Evolutionary conservation across 1,140 invertebrate species (phyloP), one percentile per base, ranked within the genome.

Genomic region (Pseudoatta argentina): DNA sequence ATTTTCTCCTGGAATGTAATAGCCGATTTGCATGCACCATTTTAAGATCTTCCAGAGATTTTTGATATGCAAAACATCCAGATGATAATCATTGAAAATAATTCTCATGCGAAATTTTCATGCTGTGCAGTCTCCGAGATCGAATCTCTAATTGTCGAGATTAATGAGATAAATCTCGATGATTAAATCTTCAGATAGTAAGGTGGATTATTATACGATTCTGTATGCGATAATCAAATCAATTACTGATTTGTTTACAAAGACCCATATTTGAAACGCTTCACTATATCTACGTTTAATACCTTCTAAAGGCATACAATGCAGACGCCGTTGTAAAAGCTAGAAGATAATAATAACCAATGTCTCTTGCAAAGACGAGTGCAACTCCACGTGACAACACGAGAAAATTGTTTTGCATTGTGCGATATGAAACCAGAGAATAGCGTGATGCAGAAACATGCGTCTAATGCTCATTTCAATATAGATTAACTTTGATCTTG

Each of bases 291-390:
- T 18, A 64, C 24, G 39, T 21, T 63, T 24, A 27, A 64, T 48
- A 63, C 39, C 34, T 77, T 77, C 3, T 48, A 55, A 75, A 59
- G 7, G 12, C 14, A 10, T 27, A 44, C 18, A 64, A 77, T 61
- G 34, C 59, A 61, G 16, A 24, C 6, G 34, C 55, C 14, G 21
- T 63, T 48, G 44, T 64, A 77, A 77, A 64, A 77, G 39, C 57
- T 63, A 6, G 8, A 77, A n/a, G 24, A 24, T 64, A 64, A 63
- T 77, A 77, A 77, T 76, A 77, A 77, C 30, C 24, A 10, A 64
- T 48, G 21, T 63, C 16, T 63, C 55, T 34, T n/a, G 5, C 16
- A 44, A 44, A 44, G 34, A 63, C 16, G 21, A 30, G 57, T 63
- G 14, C 16, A 10, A 63, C 18, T 76, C 21, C 73, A 12, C 16